phyloP scores from a whole-genome alignment of 2,113 vertebrate species.

The Hippolais icterina region DNA sequence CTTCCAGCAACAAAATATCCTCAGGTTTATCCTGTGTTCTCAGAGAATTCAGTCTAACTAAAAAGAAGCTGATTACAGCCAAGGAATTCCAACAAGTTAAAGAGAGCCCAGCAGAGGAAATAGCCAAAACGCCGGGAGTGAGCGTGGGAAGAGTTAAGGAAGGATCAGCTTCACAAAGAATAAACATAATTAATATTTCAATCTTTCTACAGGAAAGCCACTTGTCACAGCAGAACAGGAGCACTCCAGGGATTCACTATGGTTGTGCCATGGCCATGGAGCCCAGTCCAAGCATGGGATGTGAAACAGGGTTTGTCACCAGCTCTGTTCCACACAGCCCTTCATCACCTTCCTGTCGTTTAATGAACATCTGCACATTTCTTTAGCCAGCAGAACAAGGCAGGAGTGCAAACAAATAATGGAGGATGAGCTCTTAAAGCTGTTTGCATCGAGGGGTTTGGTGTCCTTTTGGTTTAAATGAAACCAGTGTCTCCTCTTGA shows the following conservation, averaged over 20 bases:
- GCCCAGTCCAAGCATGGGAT: not conserved
- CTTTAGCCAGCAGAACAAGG: not conserved
- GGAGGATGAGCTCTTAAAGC: not conserved
- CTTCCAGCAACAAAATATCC: not conserved
- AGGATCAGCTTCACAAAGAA: not conserved
- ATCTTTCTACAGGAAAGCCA: not conserved
- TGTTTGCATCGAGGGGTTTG: not conserved
- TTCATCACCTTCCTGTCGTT: not conserved
- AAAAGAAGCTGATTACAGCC: not conserved
- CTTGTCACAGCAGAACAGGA: constrained; percentile 30
- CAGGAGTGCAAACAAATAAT: not conserved
- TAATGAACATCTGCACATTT: not conserved
- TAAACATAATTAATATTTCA: not conserved
- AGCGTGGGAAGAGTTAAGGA: not conserved
- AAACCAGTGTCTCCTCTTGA: not conserved
- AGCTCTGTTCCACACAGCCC: not conserved
- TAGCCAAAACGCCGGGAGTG: not conserved
- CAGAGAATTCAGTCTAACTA: not conserved
- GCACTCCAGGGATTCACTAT: constrained; percentile 48
- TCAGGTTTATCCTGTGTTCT: not conserved
- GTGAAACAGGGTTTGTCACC: not conserved
- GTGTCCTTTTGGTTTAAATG: not conserved
- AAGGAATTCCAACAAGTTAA: not conserved
- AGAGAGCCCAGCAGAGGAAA: not conserved
- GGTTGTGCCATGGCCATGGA: constrained; percentile 47